Percentiles rank a stretch among this genome's conserved stretches.
Evolutionary conservation across 1,140 invertebrate species (phyloP).

Genomic region (Pseudoatta argentina): DNA sequence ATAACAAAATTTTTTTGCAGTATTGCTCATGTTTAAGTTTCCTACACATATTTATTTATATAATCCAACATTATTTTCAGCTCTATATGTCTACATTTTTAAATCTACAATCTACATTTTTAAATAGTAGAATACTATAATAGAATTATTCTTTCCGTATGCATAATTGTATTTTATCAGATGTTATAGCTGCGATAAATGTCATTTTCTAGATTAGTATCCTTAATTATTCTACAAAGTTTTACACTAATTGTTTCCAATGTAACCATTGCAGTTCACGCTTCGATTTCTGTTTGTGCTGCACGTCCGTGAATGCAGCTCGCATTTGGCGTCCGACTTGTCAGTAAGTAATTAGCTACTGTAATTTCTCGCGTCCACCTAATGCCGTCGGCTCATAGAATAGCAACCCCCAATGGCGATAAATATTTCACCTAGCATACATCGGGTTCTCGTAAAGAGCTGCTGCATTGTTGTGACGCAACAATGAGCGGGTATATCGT

Average conservation of each 20-base stretch:
- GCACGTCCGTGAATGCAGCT: conserved; percentile 1
- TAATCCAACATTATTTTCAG: no score
- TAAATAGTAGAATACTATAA: no score
- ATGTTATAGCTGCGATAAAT: background rate
- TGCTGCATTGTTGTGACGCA: conserved; percentile 71
- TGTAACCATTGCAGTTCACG: background rate
- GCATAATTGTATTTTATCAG: background rate
- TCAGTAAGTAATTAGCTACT: conserved; percentile 54
- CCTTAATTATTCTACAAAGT: background rate
- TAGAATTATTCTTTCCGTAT: no score
- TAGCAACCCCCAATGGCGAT: conserved; percentile 65
- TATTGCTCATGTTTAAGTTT: no score
- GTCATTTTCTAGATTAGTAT: background rate
- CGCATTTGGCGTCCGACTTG: conserved; percentile 35
- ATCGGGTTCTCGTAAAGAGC: conserved; percentile 74
- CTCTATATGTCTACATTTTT: no score
- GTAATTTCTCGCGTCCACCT: conserved; percentile 59
- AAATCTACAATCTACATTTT: no score
- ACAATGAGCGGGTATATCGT: conserved; percentile 74
- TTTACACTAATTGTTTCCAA: conserved; percentile 2
- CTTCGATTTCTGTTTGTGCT: background rate
- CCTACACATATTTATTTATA: no score
- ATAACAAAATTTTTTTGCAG: no score
- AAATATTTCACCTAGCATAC: conserved; percentile 77
- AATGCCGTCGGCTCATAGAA: conserved; percentile 45